A percentile compares a stretch with the other conserved stretches of the same genome.
Conservation (phyloP, 2,888 invertebrate species). For the Byasa hedistus region DNA sequence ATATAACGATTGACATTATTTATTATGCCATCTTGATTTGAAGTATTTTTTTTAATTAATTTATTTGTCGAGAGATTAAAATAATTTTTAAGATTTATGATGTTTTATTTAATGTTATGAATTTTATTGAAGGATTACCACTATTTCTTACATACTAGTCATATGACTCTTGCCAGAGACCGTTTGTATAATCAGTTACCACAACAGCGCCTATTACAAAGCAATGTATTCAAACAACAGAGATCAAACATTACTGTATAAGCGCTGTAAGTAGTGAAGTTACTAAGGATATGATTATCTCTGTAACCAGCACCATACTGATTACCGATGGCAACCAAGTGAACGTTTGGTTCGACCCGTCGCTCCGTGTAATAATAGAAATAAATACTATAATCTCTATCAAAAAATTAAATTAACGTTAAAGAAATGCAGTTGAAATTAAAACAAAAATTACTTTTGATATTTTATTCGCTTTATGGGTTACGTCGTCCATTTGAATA, state of each 20-base stretch:
- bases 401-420: background rate
- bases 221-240: too few relatives aligned
- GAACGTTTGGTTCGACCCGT: too few relatives aligned
- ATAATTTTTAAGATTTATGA: slow-evolving; percentile 64
- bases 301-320: too few relatives aligned
- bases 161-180: too few relatives aligned
- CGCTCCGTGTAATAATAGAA: too few relatives aligned
- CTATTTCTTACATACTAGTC: too few relatives aligned
- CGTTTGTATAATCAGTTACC: too few relatives aligned
- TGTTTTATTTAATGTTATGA: slow-evolving; percentile 32
- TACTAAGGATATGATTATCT: too few relatives aligned
- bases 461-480: slow-evolving; percentile 63
- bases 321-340: too few relatives aligned
- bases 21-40: slow-evolving; percentile 65
- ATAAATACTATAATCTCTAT: background rate
- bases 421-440: slow-evolving; percentile 18
- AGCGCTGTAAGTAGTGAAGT: too few relatives aligned
- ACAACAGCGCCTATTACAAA: too few relatives aligned
- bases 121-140: background rate
- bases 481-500: slow-evolving; percentile 73
- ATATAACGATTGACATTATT: slow-evolving; percentile 62
- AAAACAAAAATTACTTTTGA: slow-evolving; percentile 42
- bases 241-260: too few relatives aligned
- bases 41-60: slow-evolving; percentile 66
- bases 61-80: slow-evolving; percentile 78